Conservation (phyloP, 2,888 invertebrate genomes). For the Philaethria dido region DNA sequence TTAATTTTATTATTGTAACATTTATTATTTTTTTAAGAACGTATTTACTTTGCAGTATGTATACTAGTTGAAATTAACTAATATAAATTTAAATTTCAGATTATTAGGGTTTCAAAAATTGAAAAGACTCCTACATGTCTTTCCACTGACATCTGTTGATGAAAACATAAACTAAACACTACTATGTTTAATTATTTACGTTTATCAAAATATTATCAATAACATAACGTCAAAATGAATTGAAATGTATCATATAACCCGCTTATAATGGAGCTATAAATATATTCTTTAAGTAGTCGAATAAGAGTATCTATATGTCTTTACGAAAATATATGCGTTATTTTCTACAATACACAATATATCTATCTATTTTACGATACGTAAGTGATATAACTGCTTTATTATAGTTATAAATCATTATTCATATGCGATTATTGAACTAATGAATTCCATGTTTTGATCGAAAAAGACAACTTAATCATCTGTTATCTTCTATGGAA, state of each 20-base stretch:
- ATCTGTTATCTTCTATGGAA: conserved; percentile 43
- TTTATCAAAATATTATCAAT: neutral
- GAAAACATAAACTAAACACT: conserved; percentile 50
- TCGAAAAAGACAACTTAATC: conserved; percentile 42
- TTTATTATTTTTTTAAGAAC: too few species aligned
- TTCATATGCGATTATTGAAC: conserved; percentile 23
- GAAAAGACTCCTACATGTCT: neutral
- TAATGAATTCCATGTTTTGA: conserved; percentile 40
- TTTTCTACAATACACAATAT: neutral
- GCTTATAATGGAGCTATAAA: neutral
- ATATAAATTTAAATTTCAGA: too few species aligned
- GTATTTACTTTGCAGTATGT: too few species aligned
- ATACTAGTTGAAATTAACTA: too few species aligned
- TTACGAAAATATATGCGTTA: neutral
- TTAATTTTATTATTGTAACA: too few species aligned
- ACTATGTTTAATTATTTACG: neutral
- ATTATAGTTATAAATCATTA: conserved; percentile 1
- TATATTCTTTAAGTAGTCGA: neutral
- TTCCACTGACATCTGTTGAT: conserved; percentile 59
- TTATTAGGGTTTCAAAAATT: too few species aligned
- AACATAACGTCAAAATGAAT: neutral
- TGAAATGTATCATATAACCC: neutral
- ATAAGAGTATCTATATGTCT: conserved; percentile 10
- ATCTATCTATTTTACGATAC: neutral
- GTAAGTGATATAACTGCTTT: neutral